A percentile compares a stretch with the other conserved stretches of the same genome.
Evolutionary conservation across 1,140 invertebrate species (phyloP).

Genomic region (Kradibia gibbosae): DNA sequence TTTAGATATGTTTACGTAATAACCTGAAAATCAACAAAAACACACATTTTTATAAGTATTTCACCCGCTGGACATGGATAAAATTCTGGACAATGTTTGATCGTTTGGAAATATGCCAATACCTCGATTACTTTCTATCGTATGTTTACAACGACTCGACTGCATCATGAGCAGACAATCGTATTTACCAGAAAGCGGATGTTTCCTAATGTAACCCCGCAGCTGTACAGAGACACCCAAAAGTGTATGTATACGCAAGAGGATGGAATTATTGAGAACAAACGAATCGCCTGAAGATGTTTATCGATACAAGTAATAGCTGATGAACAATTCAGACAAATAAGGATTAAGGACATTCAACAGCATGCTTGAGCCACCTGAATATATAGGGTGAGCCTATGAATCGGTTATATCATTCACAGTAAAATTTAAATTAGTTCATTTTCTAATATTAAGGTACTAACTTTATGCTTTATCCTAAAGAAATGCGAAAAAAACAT

Average conservation of each 20-base stretch:
- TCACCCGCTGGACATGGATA: not conserved
- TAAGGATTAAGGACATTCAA: not conserved
- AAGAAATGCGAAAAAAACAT: no score
- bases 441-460: no score
- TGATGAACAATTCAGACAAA: not conserved
- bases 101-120: slow-evolving; percentile 61
- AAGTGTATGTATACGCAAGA: not conserved
- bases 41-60: not conserved
- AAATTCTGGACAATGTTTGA: slow-evolving; percentile 49
- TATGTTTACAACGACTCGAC: slow-evolving; percentile 54
- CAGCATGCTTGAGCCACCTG: not conserved
- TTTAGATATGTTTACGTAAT: not conserved
- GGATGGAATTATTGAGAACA: not conserved
- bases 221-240: not conserved
- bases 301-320: not conserved
- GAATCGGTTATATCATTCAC: no score
- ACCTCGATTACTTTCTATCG: slow-evolving; percentile 63
- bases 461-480: no score
- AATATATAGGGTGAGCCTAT: no score
- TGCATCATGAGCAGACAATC: slow-evolving; percentile 53
- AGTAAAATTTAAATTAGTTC: no score
- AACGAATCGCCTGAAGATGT: not conserved
- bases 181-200: slow-evolving; percentile 56
- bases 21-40: not conserved
- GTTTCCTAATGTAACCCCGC: slow-evolving; percentile 2